Base-by-base conservation (phyloP, 2,888 invertebrate species). In the Megastigmus dorsalis region DNA sequence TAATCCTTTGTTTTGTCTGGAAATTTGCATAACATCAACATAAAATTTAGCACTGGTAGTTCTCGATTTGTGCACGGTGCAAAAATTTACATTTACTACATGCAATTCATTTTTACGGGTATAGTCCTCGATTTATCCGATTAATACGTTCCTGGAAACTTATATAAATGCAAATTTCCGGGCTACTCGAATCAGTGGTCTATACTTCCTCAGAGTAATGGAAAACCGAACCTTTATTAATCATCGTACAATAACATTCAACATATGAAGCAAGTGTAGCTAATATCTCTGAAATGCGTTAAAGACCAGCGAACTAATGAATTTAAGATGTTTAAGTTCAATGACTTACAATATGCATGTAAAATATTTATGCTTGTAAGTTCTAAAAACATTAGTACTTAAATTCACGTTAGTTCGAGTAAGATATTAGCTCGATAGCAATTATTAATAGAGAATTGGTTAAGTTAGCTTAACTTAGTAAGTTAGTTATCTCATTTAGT, bases 51-150 rank as follows among this genome's bases (percentile, higher is more conserved):
- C 13, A 33, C 36, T 57, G 23, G 48, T 45, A 28, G 26, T 59
- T 48, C 38, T 28, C 41, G 55, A 66, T 66, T 54, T 43, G 43
- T 23, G 55, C 43, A n/a, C n/a, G 45, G 28, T 45, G 55, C 13
- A n/a, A 66, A 43, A 66, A 66, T 66, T 66, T 66, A 30, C 66
- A 66, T 66, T 55, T 45, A 54, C 65, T 54, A 41, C 52, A 10
- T n/a, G 52, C 54, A 57, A 57, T 67, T 57, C 15, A 4, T 57
- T 48, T 57, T 57, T 57, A 57, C 48, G 23, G 33, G 26, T 67
- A n/a, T n/a, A 23, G 6, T 36, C 33, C 48, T 48, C 45, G 67
- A 55, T 57, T 55, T 66, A 55, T n/a, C 33, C 36, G 45, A 57
- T 48, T 45, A 59, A 48, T 57, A 57, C 48, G 10, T 26, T 45